Evolutionary conservation across 2,113 vertebrate genomes (phyloP).

Genomic region (Ibidorhyncha struthersii): DNA sequence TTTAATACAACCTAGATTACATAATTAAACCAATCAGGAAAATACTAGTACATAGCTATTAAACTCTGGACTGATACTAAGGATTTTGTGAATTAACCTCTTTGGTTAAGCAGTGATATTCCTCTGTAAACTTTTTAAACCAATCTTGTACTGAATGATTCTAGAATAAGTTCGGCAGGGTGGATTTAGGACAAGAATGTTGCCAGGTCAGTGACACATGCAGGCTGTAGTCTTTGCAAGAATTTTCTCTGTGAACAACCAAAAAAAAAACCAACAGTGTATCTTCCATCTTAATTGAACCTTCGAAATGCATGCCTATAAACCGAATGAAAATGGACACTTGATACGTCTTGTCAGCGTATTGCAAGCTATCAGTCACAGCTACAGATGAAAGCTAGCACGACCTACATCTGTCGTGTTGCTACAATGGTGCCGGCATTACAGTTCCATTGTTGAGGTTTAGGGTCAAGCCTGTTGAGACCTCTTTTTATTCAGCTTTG

Average conservation of each 20-base stretch:
- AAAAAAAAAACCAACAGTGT: background rate
- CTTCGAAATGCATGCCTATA: background rate
- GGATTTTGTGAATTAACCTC: background rate
- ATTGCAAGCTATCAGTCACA: constrained; percentile 22
- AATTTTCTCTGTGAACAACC: background rate
- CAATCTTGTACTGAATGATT: background rate
- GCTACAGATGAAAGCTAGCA: constrained; percentile 40
- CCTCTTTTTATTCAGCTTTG: constrained; percentile 49
- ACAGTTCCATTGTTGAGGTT: constrained; percentile 51
- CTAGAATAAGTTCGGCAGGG: background rate
- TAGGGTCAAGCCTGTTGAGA: constrained; percentile 53
- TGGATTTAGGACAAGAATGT: background rate
- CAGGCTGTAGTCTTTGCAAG: background rate
- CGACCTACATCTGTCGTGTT: constrained; percentile 50
- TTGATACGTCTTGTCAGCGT: background rate
- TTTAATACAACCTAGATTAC: background rate
- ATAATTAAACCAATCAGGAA: background rate
- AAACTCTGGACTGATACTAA: background rate
- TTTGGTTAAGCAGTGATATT: background rate
- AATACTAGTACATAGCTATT: background rate
- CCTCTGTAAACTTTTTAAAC: background rate
- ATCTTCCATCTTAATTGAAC: background rate
- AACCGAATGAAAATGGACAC: background rate
- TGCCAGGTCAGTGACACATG: background rate
- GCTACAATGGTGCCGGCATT: background rate